Percentiles rank a stretch among this genome's conserved stretches.
These are phyloP conservation scores for Trinectes maculatus DNA, from an alignment of 2,113 vertebrate genomes.

Conservation along the genomic window DNA sequence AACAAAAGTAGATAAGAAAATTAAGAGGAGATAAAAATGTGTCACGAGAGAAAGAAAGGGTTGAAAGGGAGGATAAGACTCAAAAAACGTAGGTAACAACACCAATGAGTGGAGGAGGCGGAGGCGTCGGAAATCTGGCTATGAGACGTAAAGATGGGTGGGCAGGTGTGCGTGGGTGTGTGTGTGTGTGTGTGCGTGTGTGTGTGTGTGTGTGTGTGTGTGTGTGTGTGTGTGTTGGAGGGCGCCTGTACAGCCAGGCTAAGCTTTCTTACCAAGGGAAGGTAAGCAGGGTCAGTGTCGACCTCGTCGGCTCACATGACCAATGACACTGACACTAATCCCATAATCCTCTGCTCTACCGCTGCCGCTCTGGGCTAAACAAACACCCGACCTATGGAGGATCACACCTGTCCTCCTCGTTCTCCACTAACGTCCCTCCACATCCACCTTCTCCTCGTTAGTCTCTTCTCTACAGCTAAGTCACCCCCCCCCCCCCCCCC, in stretches of 20 bases:
- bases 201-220: conserved; percentile 9
- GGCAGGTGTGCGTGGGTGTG: conserved; percentile 27
- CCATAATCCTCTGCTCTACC: conserved; percentile 75
- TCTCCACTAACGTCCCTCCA: not conserved
- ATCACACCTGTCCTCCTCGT: conserved; percentile 58
- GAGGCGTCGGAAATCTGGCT: conserved; percentile 11
- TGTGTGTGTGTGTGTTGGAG: conserved; percentile 43
- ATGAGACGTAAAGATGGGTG: conserved; percentile 26
- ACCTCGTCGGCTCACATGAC: conserved; percentile 77
- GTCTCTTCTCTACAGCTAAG: not conserved
- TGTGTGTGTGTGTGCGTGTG: conserved; percentile 15
- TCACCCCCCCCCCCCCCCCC: not conserved
- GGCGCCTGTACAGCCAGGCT: conserved; percentile 71
- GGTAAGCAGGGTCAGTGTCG: conserved; percentile 79
- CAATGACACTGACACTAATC: conserved; percentile 72
- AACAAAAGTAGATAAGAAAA: conserved; percentile 33
- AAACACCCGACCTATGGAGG: conserved; percentile 59
- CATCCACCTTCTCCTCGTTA: not conserved
- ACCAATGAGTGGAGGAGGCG: conserved; percentile 17
- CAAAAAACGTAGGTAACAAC: not conserved
- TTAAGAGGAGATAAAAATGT: conserved; percentile 19
- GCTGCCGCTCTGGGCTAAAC: conserved; percentile 62
- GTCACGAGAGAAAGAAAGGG: conserved; percentile 7
- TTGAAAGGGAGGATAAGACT: conserved; percentile 6
- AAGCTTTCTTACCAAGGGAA: conserved; percentile 72